These are phyloP conservation scores for Drosophila incognita DNA, from an alignment of 2,888 invertebrate genomes.

Conservation along the genomic window DNA sequence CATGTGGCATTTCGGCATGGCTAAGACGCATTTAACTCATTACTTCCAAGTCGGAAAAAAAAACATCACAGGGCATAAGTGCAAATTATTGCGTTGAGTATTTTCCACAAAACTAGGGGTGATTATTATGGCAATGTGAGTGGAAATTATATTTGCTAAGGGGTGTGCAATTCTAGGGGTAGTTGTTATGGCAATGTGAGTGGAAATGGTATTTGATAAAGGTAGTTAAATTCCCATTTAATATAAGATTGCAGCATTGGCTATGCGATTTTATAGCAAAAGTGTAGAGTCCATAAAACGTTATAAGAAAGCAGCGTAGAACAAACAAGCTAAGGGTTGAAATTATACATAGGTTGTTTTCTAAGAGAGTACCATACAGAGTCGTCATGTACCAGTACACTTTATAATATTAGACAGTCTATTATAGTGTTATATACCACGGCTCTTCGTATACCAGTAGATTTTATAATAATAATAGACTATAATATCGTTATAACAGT, in stretches of 20 bases:
- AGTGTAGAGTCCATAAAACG: background rate
- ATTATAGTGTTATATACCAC: background rate
- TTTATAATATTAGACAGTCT: background rate
- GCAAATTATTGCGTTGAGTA: background rate
- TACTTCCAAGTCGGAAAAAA: no score
- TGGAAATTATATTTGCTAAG: background rate
- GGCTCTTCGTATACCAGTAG: background rate
- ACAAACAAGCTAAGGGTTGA: background rate
- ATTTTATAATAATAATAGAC: background rate
- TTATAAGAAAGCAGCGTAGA: background rate
- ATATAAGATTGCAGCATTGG: conserved; percentile 6
- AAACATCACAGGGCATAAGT: background rate
- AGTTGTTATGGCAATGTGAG: conserved; percentile 1
- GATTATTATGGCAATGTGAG: conserved; percentile 1
- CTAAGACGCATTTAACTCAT: conserved; percentile 26
- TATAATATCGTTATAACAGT: background rate
- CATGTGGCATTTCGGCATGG: conserved; percentile 3
- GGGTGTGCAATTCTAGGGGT: conserved; percentile 16
- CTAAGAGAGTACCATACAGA: background rate
- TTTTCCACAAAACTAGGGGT: conserved; percentile 10
- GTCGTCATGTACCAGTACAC: background rate
- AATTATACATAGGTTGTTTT: background rate
- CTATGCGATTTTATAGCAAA: conserved; percentile 7
- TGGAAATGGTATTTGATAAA: background rate
- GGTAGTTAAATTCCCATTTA: background rate